These are phyloP conservation scores for Scortum barcoo DNA, from an alignment of 2,113 vertebrate species.

Conservation along the genomic window DNA sequence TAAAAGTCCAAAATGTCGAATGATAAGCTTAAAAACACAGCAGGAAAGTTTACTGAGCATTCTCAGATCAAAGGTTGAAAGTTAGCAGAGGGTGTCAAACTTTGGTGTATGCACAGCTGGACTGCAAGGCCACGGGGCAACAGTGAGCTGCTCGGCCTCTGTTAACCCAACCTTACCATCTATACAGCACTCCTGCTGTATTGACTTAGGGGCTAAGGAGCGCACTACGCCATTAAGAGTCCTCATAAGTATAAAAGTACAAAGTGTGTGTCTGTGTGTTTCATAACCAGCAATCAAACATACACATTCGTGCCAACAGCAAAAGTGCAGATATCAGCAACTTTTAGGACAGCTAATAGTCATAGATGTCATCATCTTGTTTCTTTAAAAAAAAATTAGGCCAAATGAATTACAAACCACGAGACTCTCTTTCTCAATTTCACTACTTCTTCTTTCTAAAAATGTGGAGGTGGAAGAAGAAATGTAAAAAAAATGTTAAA, in stretches of 20 bases:
- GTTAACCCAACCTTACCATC: not conserved
- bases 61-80: not conserved
- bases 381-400: not conserved
- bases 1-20: not conserved
- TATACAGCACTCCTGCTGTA: too few relatives aligned
- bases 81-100: too few relatives aligned
- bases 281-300: not conserved
- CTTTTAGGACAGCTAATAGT: not conserved
- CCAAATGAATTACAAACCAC: conserved; percentile 31
- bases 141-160: not conserved
- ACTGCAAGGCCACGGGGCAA: not conserved
- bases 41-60: too few relatives aligned
- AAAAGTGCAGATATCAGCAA: conserved; percentile 59
- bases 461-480: not conserved
- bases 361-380: conserved; percentile 2
- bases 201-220: not conserved
- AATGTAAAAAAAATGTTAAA: too few relatives aligned
- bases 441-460: conserved; percentile 66
- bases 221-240: not conserved
- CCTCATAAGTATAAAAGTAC: not conserved
- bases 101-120: not conserved
- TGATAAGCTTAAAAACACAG: not conserved
- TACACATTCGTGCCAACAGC: not conserved
- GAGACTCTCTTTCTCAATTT: conserved; percentile 25
- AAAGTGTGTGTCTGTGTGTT: not conserved